These are phyloP conservation scores for Pseudocheirus occidentalis DNA, from an alignment of 2,797 vertebrate species.

Conservation along the genomic window DNA sequence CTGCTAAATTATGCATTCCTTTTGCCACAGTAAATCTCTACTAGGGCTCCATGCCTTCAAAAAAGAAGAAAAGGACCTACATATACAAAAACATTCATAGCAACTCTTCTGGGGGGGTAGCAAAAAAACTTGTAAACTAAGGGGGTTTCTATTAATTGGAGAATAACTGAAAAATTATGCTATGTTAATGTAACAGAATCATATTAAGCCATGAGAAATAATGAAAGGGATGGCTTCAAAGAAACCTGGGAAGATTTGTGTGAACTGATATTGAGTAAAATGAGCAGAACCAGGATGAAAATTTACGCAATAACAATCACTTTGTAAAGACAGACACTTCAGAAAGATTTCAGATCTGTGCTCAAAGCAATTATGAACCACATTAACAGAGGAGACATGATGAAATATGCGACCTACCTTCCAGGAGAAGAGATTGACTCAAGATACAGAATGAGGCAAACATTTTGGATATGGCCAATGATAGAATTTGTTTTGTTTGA, in stretches of 20 bases:
- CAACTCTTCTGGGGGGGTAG: background rate
- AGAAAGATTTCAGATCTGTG: background rate
- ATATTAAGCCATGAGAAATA: background rate
- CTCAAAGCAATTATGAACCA: background rate
- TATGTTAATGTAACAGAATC: background rate
- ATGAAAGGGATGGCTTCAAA: background rate
- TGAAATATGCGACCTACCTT: no score
- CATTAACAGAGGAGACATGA: background rate
- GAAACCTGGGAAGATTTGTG: background rate
- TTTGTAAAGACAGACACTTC: background rate
- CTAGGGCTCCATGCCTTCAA: background rate
- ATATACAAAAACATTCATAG: background rate
- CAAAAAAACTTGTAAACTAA: background rate
- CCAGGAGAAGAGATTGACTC: background rate
- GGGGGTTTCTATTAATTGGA: background rate
- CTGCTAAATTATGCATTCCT: background rate
- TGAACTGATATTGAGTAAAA: background rate
- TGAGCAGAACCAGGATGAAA: background rate
- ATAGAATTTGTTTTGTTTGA: no score
- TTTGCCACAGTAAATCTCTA: background rate
- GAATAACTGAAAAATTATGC: background rate
- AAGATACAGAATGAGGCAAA: no score
- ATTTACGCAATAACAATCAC: background rate
- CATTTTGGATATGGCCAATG: no score
- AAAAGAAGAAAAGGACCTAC: background rate